Evolutionary conservation across 1,140 invertebrate genomes (phyloP).

Genomic region (Phymastichus coffea): DNA sequence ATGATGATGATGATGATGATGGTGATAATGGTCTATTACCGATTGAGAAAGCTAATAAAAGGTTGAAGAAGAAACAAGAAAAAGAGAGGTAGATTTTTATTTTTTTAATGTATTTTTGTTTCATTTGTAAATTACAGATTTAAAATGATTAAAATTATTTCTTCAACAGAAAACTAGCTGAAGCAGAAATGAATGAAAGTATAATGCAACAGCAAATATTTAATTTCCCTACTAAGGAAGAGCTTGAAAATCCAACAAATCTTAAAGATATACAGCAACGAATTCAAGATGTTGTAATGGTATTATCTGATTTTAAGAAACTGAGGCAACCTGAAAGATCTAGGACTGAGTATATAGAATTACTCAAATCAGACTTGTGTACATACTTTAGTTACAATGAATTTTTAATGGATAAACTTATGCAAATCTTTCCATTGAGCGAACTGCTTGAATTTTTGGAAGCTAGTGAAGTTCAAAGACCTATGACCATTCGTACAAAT

Average conservation of each 20-base stretch:
- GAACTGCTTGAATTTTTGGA: conserved; percentile 95
- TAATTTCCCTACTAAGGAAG: conserved; percentile 71
- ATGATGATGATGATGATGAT: conserved; percentile 52
- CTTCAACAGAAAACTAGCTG: conserved; percentile 66
- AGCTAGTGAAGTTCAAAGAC: conserved; percentile 93
- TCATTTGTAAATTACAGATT: conserved; percentile 13
- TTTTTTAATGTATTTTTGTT: conserved; percentile 15
- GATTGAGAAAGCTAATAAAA: conserved; percentile 83
- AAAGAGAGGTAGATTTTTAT: conserved; percentile 44
- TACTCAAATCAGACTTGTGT: conserved; percentile 84
- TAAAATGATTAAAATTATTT: conserved; percentile 5
- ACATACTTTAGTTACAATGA: conserved; percentile 97
- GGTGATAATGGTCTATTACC: conserved; percentile 73
- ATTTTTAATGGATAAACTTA: conserved; percentile 91
- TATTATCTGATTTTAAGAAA: conserved; percentile 87
- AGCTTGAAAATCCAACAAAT: conserved; percentile 71
- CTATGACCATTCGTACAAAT: conserved; percentile 94
- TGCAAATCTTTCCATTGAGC: conserved; percentile 87
- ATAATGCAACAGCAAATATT: conserved; percentile 74
- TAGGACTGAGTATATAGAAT: conserved; percentile 78
- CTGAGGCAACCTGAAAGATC: conserved; percentile 71
- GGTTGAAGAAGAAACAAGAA: conserved; percentile 62
- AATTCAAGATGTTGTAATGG: conserved; percentile 85
- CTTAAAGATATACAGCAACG: conserved; percentile 85
- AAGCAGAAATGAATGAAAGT: conserved; percentile 78